Evolutionary conservation across 1,140 invertebrate genomes (phyloP).

Genomic region (Pentalonia nigronervosa): DNA sequence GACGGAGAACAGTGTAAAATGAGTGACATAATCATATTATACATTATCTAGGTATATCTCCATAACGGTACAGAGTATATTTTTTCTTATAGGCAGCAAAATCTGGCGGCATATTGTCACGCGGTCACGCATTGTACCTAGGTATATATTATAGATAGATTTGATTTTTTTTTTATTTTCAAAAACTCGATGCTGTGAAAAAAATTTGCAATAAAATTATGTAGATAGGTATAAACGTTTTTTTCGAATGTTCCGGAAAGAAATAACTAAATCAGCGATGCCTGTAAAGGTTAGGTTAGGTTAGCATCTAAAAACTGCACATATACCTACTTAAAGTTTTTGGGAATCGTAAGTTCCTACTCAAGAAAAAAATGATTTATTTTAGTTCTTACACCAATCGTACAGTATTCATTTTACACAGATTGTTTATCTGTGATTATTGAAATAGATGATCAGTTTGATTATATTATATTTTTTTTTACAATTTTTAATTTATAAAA

Average conservation of each 20-base stretch:
- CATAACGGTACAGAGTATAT: neutral
- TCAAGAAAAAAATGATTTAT: no score
- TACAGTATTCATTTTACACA: no score
- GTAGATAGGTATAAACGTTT: neutral
- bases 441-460: no score
- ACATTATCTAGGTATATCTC: neutral
- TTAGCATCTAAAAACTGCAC: no score
- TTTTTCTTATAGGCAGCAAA: neutral
- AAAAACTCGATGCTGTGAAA: neutral
- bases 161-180: neutral
- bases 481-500: no score
- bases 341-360: no score
- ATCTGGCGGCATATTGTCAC: neutral
- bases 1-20: neutral
- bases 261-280: neutral
- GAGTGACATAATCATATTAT: neutral
- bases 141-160: no score
- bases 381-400: no score
- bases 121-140: neutral
- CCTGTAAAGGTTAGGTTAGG: no score
- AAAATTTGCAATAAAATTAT: neutral
- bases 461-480: no score
- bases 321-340: no score
- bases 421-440: no score
- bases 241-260: neutral